Evolutionary conservation across 2,113 vertebrate species (phyloP).

Genomic region (Petrocephalus zakoni): DNA sequence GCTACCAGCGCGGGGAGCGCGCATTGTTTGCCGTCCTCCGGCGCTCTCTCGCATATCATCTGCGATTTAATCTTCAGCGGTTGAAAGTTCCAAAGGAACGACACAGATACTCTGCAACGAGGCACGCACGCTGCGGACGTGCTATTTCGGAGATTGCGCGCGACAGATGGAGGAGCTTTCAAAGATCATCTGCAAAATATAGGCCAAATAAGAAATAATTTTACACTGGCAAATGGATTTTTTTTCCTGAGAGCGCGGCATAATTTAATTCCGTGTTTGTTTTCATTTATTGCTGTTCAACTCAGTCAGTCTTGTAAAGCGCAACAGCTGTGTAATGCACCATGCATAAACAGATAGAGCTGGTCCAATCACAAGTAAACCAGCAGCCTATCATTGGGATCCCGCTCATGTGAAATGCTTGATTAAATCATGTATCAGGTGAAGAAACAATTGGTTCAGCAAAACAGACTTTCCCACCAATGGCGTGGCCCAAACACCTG

Average conservation of each 20-base stretch:
- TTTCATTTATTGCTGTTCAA: slow-evolving; percentile 2
- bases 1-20: not conserved
- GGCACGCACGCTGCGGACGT: not conserved
- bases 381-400: not conserved
- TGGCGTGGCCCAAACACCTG: not conserved
- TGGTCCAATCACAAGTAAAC: not conserved
- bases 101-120: not conserved
- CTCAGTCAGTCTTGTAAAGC: not conserved
- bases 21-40: not conserved
- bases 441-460: not conserved
- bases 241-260: not conserved
- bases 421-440: slow-evolving; percentile 4
- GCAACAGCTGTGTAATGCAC: not conserved
- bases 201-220: not conserved
- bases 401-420: not conserved
- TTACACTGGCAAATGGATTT: not conserved
- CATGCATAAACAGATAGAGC: not conserved
- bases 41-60: not conserved
- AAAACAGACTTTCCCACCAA: not conserved
- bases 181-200: not conserved
- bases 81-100: not conserved
- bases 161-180: not conserved
- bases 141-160: not conserved
- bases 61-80: not conserved
- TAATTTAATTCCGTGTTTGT: not conserved